Evolutionary conservation across 2,888 invertebrate species (phyloP).

Genomic region (Andrena trimmerana): DNA sequence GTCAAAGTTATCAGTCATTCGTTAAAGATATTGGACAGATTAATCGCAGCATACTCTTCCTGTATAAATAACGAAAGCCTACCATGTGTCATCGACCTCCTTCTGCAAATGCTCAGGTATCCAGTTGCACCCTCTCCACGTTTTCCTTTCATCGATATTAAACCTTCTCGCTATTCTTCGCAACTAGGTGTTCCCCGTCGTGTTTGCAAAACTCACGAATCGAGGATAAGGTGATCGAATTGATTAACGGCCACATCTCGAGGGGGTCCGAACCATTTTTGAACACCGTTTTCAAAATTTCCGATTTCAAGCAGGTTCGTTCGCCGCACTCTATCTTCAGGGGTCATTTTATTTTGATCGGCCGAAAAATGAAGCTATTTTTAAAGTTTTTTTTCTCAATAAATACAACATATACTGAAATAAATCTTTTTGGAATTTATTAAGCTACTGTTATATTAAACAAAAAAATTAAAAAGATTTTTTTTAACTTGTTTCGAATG

Average conservation of each 20-base stretch:
- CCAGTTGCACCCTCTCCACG: neutral
- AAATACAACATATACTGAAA: no score
- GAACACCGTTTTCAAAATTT: conserved; percentile 65
- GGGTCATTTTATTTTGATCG: no score
- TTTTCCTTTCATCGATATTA: neutral
- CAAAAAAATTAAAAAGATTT: no score
- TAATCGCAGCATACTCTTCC: conserved; percentile 72
- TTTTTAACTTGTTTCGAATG: no score
- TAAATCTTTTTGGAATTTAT: no score
- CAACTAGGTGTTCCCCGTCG: conserved; percentile 53
- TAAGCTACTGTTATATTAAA: no score
- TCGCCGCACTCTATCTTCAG: no score
- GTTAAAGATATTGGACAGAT: conserved; percentile 77
- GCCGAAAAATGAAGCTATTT: no score
- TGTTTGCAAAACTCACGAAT: conserved; percentile 48
- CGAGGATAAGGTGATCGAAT: conserved; percentile 62
- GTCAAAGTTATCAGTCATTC: conserved; percentile 74
- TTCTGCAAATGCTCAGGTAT: conserved; percentile 70
- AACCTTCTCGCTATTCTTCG: neutral
- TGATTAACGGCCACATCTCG: conserved; percentile 64
- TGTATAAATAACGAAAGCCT: conserved; percentile 69
- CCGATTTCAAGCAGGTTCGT: conserved; percentile 69
- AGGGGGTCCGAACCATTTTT: conserved; percentile 64
- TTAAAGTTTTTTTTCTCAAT: no score
- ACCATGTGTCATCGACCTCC: conserved; percentile 67